Evolutionary conservation across 1,140 invertebrate species (phyloP).

Genomic region (Heterodera schachtii): DNA sequence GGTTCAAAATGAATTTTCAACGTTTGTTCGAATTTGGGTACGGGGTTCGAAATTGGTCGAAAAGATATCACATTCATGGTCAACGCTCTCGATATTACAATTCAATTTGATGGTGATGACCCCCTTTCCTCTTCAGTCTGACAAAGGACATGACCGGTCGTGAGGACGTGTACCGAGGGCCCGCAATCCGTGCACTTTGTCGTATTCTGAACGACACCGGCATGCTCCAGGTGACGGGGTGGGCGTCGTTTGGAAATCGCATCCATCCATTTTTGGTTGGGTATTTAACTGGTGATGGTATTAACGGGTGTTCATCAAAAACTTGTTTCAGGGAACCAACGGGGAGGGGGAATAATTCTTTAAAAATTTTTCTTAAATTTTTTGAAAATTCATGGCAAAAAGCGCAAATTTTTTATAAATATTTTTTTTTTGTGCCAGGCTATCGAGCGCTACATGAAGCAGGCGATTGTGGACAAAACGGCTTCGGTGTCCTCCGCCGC

Average conservation of each 20-base stretch:
- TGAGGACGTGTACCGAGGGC: slow-evolving; percentile 90
- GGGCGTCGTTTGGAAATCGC: too few relatives aligned
- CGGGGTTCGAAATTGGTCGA: too few relatives aligned
- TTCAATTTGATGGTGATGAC: slow-evolving; percentile 6
- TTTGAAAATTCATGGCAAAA: too few relatives aligned
- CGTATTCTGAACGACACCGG: slow-evolving; percentile 86
- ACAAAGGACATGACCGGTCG: slow-evolving; percentile 99
- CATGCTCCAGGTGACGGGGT: slow-evolving; percentile 77
- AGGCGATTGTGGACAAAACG: slow-evolving; percentile 91
- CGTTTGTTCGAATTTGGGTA: too few relatives aligned
- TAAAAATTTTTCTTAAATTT: too few relatives aligned
- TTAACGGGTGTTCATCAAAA: too few relatives aligned
- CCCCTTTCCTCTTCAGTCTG: slow-evolving; percentile 72
- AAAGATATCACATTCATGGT: too few relatives aligned
- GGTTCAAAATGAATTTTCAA: too few relatives aligned
- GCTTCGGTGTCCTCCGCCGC: slow-evolving; percentile 92
- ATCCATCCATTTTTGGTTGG: too few relatives aligned
- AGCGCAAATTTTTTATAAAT: neutral
- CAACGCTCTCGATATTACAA: neutral
- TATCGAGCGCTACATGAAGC: slow-evolving; percentile 95
- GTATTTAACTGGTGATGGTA: too few relatives aligned
- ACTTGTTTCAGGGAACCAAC: too few relatives aligned
- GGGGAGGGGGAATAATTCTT: too few relatives aligned
- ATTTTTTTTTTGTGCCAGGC: slow-evolving; percentile 67
- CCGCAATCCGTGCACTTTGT: slow-evolving; percentile 92